Conservation (phyloP, 2,797 vertebrate genomes). For the Cynodonichthys magdalenae region DNA sequence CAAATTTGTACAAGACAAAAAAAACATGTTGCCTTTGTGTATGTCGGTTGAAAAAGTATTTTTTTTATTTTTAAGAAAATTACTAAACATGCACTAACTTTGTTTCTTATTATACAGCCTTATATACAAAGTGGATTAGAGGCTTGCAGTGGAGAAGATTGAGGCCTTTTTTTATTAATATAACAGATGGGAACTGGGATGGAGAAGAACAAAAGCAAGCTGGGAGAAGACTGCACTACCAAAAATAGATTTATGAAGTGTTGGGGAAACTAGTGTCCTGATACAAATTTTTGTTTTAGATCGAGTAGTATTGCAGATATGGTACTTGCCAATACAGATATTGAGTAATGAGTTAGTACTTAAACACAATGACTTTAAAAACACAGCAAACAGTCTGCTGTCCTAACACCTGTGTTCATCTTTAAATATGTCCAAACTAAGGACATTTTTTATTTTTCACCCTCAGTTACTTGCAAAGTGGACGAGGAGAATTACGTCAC, state of each 20-base stretch:
- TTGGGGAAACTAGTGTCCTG: not conserved
- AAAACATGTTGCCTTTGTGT: constrained; percentile 41
- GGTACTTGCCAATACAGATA: too few relatives aligned
- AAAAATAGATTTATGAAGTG: not conserved
- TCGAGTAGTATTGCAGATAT: too few relatives aligned
- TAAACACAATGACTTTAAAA: too few relatives aligned
- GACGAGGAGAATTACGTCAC: too few relatives aligned
- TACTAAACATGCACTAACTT: constrained; percentile 79
- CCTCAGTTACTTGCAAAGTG: too few relatives aligned
- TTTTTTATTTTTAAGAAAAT: constrained; percentile 71
- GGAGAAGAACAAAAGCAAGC: constrained; percentile 23
- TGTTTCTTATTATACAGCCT: constrained; percentile 75
- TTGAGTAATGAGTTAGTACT: too few relatives aligned
- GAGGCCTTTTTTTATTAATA: constrained; percentile 56
- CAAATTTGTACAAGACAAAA: constrained; percentile 34
- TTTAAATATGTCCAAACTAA: too few relatives aligned
- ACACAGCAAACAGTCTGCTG: too few relatives aligned
- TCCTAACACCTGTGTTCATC: too few relatives aligned
- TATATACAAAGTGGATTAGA: constrained; percentile 76
- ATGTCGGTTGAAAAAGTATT: constrained; percentile 64
- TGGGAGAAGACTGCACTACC: constrained; percentile 15
- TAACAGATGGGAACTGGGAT: constrained; percentile 38
- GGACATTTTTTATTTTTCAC: too few relatives aligned
- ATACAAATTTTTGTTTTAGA: too few relatives aligned
- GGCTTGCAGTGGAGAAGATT: constrained; percentile 55